Percentiles rank a stretch among this genome's conserved stretches.
Conservation (phyloP, 92 coral and sea anemone genomes). For the Porites divaricata region DNA sequence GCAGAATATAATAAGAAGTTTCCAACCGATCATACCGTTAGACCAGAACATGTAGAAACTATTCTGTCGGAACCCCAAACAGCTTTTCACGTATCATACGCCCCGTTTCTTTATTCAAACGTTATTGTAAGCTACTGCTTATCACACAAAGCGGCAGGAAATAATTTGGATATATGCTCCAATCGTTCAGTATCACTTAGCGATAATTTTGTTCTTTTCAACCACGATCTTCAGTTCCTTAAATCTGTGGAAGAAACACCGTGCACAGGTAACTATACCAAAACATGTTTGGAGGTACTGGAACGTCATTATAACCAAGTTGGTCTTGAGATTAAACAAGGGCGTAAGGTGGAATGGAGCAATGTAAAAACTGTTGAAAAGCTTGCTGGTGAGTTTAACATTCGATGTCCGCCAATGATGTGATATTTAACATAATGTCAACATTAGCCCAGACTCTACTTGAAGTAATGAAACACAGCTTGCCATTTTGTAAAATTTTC, state of each 20-base stretch:
- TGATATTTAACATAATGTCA: too few relatives aligned
- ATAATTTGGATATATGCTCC: background rate
- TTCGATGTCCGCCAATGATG: background rate
- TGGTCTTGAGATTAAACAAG: too few relatives aligned
- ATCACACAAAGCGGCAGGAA: constrained; percentile 13
- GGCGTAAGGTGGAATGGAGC: constrained; percentile 12
- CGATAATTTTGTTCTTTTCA: constrained; percentile 21
- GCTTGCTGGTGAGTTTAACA: constrained; percentile 8
- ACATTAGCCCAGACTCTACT: too few relatives aligned
- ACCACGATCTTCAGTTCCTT: constrained; percentile 26
- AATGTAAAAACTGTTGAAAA: constrained; percentile 32
- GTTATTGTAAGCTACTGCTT: constrained; percentile 38
- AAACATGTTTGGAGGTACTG: constrained; percentile 20
- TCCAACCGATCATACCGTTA: background rate
- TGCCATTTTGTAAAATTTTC: too few relatives aligned
- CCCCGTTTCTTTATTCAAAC: background rate
- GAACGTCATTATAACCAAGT: too few relatives aligned
- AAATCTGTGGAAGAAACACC: constrained; percentile 3
- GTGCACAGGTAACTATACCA: constrained; percentile 21
- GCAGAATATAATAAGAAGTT: constrained; percentile 22
- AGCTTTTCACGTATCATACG: background rate
- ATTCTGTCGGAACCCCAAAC: background rate
- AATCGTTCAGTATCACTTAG: constrained; percentile 13
- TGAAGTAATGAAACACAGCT: too few relatives aligned
- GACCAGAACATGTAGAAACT: background rate